Conservation (phyloP, 2,888 invertebrate genomes). For the Molorchus minor region DNA sequence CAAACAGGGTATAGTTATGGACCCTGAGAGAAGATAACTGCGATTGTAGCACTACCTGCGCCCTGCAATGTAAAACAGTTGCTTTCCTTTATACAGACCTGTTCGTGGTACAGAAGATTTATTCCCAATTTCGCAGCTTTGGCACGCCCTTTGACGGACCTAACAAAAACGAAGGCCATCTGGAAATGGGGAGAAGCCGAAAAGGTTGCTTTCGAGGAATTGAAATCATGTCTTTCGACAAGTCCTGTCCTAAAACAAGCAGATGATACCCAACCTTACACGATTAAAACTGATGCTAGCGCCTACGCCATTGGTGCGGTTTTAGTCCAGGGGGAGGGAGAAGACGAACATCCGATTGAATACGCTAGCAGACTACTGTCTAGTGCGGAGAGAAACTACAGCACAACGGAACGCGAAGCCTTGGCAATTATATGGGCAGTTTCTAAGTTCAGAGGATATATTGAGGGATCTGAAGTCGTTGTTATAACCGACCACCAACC, state of each 20-base stretch:
- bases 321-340: conserved; percentile 39
- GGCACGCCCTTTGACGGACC: not conserved
- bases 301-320: conserved; percentile 40
- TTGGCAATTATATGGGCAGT: not conserved
- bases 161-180: not conserved
- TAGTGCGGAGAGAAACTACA: conserved; percentile 28
- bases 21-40: conserved; percentile 20
- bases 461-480: conserved; percentile 54
- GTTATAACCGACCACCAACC: conserved; percentile 62
- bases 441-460: conserved; percentile 56
- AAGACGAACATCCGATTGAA: conserved; percentile 38
- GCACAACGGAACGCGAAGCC: not conserved
- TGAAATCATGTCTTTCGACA: not conserved
- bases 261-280: not conserved
- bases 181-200: not conserved
- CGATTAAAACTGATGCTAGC: conserved; percentile 29
- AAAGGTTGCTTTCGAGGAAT: not conserved
- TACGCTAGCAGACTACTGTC: conserved; percentile 41
- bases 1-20: conserved; percentile 15
- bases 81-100: not conserved
- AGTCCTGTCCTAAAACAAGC: conserved; percentile 1
- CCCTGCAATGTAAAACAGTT: conserved; percentile 14
- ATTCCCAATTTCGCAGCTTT: not conserved
- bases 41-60: not conserved
- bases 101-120: too few relatives aligned